Percentiles rank a stretch among this genome's conserved stretches.
These are phyloP conservation scores for Caprella mutica DNA, from an alignment of 2,888 invertebrate species.

Conservation along the genomic window DNA sequence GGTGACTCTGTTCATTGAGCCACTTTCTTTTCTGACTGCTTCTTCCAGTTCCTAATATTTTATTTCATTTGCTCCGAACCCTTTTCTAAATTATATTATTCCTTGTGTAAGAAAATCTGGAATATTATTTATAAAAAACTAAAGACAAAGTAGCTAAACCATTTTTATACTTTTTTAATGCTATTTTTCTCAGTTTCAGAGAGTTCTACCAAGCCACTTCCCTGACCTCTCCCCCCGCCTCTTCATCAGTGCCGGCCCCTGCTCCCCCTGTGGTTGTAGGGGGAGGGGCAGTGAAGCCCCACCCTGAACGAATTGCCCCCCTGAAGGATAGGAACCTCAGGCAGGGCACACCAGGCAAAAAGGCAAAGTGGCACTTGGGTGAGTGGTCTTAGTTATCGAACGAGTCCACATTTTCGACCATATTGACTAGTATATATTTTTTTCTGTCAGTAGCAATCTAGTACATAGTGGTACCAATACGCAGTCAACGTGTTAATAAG, in stretches of 20 bases:
- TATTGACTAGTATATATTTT: not conserved
- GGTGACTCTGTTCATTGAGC: too few relatives aligned
- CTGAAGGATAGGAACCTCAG: not conserved
- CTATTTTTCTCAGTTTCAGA: constrained; percentile 39
- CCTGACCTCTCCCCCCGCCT: constrained; percentile 56
- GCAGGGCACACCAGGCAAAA: constrained; percentile 59
- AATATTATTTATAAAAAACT: too few relatives aligned
- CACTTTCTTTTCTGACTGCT: too few relatives aligned
- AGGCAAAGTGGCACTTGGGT: constrained; percentile 91
- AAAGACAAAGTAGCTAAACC: too few relatives aligned
- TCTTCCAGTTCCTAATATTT: too few relatives aligned
- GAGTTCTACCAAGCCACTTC: constrained; percentile 88
- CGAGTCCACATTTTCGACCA: not conserved
- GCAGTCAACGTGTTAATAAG: too few relatives aligned
- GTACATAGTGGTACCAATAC: too few relatives aligned
- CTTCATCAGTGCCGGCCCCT: constrained; percentile 44
- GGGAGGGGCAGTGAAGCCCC: constrained; percentile 49
- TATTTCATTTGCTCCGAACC: too few relatives aligned
- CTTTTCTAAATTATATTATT: too few relatives aligned
- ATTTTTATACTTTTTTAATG: not conserved
- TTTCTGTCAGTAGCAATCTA: not conserved
- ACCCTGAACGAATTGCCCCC: constrained; percentile 82
- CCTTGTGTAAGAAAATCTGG: too few relatives aligned
- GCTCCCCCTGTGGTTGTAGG: too few relatives aligned
- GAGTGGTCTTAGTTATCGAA: too few relatives aligned